phyloP scores from a whole-genome alignment of 2,888 invertebrate species.

The Cephus sareptanus region DNA sequence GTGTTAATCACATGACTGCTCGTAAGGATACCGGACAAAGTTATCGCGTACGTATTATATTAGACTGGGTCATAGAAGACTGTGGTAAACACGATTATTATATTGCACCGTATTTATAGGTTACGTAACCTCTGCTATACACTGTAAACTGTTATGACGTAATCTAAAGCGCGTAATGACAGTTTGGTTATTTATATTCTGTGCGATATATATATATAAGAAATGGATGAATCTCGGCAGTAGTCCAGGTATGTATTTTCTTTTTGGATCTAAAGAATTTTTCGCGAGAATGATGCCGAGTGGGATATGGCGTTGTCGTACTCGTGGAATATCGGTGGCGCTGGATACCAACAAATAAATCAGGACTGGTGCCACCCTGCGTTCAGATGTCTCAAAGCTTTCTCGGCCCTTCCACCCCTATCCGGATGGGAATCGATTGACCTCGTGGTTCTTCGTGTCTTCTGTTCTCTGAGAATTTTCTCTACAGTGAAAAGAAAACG shows the following conservation, averaged over 20 bases:
- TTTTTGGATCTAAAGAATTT: background rate
- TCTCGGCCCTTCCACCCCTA: slow-evolving; percentile 3
- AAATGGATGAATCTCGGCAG: background rate
- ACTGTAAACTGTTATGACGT: background rate
- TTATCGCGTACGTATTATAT: background rate
- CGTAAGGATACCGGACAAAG: background rate
- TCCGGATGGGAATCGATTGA: slow-evolving; percentile 2
- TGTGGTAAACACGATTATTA: background rate
- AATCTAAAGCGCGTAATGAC: background rate
- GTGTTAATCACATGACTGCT: background rate
- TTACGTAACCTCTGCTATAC: background rate
- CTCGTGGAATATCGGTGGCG: background rate
- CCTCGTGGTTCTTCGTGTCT: background rate
- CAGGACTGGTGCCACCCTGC: slow-evolving; percentile 1
- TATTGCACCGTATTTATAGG: background rate
- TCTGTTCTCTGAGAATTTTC: background rate
- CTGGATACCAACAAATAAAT: slow-evolving; percentile 23
- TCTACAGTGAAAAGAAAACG: background rate
- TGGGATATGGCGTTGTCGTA: background rate
- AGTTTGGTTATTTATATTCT: background rate
- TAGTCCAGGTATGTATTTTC: background rate
- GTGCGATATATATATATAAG: background rate
- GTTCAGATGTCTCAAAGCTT: background rate
- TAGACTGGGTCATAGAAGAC: background rate
- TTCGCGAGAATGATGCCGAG: background rate